These are phyloP conservation scores for Scatophagus argus DNA, from an alignment of 2,113 vertebrate species.

Conservation along the genomic window DNA sequence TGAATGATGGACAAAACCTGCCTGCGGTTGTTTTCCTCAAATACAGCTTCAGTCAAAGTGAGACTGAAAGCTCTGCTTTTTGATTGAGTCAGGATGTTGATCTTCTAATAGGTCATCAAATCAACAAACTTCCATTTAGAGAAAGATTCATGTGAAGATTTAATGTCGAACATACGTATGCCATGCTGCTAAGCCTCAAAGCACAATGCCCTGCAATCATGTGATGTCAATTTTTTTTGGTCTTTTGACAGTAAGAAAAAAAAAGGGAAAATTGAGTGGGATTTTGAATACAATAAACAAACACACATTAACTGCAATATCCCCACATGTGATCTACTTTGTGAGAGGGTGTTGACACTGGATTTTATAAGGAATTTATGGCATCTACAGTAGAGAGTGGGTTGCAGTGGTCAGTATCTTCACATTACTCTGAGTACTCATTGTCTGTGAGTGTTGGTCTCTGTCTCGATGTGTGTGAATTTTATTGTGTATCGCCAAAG, in stretches of 20 bases:
- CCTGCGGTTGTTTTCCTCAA: constrained; percentile 7
- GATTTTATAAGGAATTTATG: constrained; percentile 43
- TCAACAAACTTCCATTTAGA: constrained; percentile 38
- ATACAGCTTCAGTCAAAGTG: constrained; percentile 46
- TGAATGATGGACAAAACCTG: constrained; percentile 22
- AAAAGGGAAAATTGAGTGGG: constrained; percentile 49
- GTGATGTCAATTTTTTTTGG: constrained; percentile 48
- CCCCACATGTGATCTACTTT: constrained; percentile 22
- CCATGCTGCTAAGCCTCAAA: constrained; percentile 73
- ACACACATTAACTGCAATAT: constrained; percentile 37
- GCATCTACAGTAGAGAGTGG: constrained; percentile 38
- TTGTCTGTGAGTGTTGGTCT: constrained; percentile 42
- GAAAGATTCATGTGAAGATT: constrained; percentile 26
- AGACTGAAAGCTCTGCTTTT: constrained; percentile 30
- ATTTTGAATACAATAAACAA: constrained; percentile 19
- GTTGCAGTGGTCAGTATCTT: constrained; percentile 55
- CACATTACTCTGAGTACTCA: constrained; percentile 24
- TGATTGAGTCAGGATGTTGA: neutral
- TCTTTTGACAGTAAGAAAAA: constrained; percentile 20
- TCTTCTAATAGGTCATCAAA: constrained; percentile 20
- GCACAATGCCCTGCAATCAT: constrained; percentile 76
- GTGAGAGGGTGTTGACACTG: constrained; percentile 44
- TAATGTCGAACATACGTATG: constrained; percentile 36
- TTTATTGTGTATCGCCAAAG: constrained; percentile 37
- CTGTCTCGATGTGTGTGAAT: constrained; percentile 39